Base-by-base conservation (phyloP, 2,113 vertebrate genomes). In the Pluvianellus socialis region DNA sequence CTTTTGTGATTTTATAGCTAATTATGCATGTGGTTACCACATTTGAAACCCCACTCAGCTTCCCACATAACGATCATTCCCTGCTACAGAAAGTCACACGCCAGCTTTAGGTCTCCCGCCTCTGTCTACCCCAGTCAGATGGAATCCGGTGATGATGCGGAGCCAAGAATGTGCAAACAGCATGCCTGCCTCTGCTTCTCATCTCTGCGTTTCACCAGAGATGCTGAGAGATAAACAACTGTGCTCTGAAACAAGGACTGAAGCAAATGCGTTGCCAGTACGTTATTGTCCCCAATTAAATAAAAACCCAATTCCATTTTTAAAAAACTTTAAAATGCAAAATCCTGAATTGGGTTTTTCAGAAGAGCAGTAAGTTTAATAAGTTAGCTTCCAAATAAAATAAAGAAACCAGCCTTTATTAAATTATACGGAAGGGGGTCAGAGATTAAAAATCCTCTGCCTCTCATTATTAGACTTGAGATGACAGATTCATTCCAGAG, bases 401-500 rank as follows among this genome's bases (percentile, higher is more conserved):
- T 97, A 97, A 97, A 95, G 94, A 97, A 98, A 98, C 77, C 90
- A 94, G 86, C 85, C 67, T 90, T 97, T 98, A 98, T 98, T 98
- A 97, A 98, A 98, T 98, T 98, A 98, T 96, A 97, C 67, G 92
- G 92, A 97, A 98, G 88, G 94, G 86, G 98, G 97, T 98, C 98
- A 98, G 98, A 98, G 98, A 98, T 98, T 98, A 98, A 98, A 98
- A 98, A 98, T 97, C 95, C 96, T 23, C 98, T 98, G 98, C 97
- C 98, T 98, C 97, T 98, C 98, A 97, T 98, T 98, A 98, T 98
- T 98, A 98, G 96, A 96, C 96, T 95, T 94, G 95, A 95, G 98
- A 98, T 98, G 98, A 98, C 97, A 98, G 98, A 98, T 97, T 98
- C 98, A 98, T 98, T 98, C 98, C 98, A 98, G 98, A 98, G 97